These are phyloP conservation scores for Oreocharis arfaki DNA, from an alignment of 2,113 vertebrate genomes.

Conservation along the genomic window DNA sequence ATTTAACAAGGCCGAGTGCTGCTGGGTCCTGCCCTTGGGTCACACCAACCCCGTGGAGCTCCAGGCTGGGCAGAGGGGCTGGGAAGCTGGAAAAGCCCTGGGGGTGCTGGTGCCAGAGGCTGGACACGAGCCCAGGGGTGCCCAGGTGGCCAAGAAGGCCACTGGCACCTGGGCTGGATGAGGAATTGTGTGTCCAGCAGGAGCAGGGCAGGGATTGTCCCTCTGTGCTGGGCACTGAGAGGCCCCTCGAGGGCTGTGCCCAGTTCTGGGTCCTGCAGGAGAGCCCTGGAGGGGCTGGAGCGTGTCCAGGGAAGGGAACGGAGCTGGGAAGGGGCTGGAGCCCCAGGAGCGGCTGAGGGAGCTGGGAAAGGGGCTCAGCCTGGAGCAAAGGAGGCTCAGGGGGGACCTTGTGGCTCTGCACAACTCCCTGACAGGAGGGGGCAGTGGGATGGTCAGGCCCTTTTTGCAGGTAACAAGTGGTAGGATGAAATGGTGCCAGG, in stretches of 20 bases:
- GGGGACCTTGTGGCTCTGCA: background rate
- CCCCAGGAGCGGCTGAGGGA: background rate
- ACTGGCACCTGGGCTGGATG: background rate
- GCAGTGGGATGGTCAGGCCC: fast-evolving
- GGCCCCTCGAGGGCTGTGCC: background rate
- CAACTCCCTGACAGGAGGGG: background rate
- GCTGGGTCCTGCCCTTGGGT: fast-evolving
- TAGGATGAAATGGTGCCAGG: background rate
- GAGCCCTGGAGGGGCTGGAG: background rate
- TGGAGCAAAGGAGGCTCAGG: background rate
- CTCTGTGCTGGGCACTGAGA: background rate
- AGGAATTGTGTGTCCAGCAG: background rate
- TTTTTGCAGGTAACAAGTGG: background rate
- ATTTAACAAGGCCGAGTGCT: background rate
- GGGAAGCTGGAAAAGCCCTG: background rate
- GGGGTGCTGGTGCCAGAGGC: background rate
- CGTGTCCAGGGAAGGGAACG: background rate
- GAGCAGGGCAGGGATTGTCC: background rate
- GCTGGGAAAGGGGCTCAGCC: background rate
- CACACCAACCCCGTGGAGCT: fast-evolving
- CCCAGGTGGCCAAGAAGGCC: background rate
- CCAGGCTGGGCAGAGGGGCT: background rate
- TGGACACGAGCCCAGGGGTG: background rate
- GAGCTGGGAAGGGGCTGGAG: background rate
- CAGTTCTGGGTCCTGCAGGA: background rate